These are phyloP conservation scores for Eptesicus fuscus DNA, from an alignment of 2,113 vertebrate species.

Conservation along the genomic window DNA sequence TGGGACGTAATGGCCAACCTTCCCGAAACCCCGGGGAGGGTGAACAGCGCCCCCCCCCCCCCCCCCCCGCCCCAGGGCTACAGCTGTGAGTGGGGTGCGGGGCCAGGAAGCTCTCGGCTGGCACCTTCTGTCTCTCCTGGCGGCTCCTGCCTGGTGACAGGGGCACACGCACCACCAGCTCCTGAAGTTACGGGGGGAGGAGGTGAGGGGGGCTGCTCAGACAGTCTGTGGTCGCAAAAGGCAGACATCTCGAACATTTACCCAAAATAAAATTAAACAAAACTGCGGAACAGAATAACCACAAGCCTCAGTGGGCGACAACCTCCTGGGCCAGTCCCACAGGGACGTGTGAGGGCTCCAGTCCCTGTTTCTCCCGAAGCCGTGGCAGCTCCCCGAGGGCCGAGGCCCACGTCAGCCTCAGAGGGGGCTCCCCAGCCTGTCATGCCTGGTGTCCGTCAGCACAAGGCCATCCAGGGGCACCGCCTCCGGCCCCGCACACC, in stretches of 20 bases:
- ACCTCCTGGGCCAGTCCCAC: background rate
- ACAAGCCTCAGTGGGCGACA: background rate
- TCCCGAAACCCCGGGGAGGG: background rate
- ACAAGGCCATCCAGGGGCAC: background rate
- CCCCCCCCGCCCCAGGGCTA: background rate
- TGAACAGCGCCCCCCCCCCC: background rate
- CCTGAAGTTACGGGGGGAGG: background rate
- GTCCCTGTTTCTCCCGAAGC: rapidly evolving
- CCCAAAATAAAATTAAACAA: background rate
- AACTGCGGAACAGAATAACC: background rate
- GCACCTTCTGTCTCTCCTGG: background rate
- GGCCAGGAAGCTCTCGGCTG: background rate
- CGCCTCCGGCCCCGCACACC: background rate
- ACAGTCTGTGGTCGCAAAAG: background rate
- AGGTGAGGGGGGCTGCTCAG: background rate
- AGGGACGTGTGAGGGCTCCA: rapidly evolving
- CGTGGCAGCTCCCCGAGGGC: rapidly evolving
- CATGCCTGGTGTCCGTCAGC: too few relatives aligned
- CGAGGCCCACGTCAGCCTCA: background rate
- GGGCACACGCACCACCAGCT: background rate
- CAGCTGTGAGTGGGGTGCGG: too few relatives aligned
- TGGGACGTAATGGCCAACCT: background rate
- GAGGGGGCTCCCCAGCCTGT: too few relatives aligned
- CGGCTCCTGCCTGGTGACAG: background rate
- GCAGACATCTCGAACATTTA: background rate